Evolutionary conservation across 2,113 vertebrate species (phyloP), one percentile per base, ranked within the genome.

Genomic region (Hydropotes inermis): DNA sequence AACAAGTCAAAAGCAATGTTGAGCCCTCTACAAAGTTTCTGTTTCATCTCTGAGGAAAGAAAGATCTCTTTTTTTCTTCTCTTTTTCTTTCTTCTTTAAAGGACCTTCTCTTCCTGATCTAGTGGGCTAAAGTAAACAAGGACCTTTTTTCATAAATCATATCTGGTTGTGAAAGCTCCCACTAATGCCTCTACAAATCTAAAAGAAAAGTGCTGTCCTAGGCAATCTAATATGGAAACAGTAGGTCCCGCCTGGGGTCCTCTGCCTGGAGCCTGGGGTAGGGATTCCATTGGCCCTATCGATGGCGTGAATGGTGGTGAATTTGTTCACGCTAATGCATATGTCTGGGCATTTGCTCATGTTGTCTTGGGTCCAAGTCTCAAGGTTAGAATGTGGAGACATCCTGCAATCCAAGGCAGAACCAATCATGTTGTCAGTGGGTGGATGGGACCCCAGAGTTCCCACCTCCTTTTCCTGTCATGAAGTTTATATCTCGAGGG

Each of bases 401-500:
- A 94, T 58, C 79, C 96, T 93, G 83, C 83, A 57, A 91, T 60
- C 83, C 96, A 96, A 86, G 50, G 91, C 93, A 97, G 91, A 97
- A 76, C 91, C 67, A 84, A 47, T 84, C 27, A 3, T 89, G 89
- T 15, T 96, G 96, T 92, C 88, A 91, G 97, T 81, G 95, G 96
- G 98, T 60, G 95, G 96, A 88, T 96, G 97, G 96, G 55, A 81
- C 33, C 88, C 87, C 74, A 83, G 76, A 84, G 5, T 12, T 67
- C 67, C 86, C 98, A 97, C 1, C 13, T 97, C 98, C 67, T 96
- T 97, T 96, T 98, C 96, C 96, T 97, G 97, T 93, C 93, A 97
- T 54, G 92, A 97, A 93, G 96, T 97, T 91, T 96, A 87, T 0
- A 8, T 93, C 97, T 98, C 97, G 57, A 98, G 98, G 97, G 96